Evolutionary conservation across 2,113 vertebrate species (phyloP).

Genomic region (Brienomyrus longianalis): DNA sequence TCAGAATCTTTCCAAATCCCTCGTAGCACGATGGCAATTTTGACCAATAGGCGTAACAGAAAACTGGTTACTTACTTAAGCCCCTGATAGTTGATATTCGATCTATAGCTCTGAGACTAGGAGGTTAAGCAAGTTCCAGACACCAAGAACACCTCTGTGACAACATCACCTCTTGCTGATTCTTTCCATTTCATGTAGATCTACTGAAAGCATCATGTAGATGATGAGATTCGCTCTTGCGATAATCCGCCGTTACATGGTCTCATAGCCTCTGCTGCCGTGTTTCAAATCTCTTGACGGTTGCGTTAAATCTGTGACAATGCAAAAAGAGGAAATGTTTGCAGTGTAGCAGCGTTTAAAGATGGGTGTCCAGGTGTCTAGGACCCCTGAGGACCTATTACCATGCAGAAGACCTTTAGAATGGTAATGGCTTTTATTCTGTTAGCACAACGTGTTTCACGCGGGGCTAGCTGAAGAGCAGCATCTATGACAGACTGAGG

Average conservation of each 20-base stretch:
- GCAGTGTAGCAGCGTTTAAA: not conserved
- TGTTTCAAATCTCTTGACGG: not conserved
- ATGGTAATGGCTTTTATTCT: not conserved
- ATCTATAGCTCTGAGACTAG: not conserved
- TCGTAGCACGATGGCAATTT: not conserved
- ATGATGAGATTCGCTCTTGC: not conserved
- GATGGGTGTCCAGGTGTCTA: not conserved
- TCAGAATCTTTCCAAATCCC: not conserved
- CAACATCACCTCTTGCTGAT: not conserved
- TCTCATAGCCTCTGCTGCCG: not conserved
- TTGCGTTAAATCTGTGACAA: not conserved
- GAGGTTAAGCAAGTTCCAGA: not conserved
- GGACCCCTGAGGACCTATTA: not conserved
- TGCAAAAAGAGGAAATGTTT: not conserved
- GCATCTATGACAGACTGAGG: not conserved
- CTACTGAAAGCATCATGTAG: not conserved
- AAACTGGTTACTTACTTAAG: not conserved
- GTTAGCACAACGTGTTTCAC: not conserved
- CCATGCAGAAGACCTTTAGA: not conserved
- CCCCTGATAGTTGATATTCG: not conserved
- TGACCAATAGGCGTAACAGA: not conserved
- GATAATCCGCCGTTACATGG: not conserved
- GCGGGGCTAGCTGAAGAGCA: not conserved
- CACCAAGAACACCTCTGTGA: not conserved
- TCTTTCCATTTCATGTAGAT: not conserved